These are phyloP conservation scores for Rallus crepitans DNA, from an alignment of 2,797 vertebrate genomes.

Conservation along the genomic window DNA sequence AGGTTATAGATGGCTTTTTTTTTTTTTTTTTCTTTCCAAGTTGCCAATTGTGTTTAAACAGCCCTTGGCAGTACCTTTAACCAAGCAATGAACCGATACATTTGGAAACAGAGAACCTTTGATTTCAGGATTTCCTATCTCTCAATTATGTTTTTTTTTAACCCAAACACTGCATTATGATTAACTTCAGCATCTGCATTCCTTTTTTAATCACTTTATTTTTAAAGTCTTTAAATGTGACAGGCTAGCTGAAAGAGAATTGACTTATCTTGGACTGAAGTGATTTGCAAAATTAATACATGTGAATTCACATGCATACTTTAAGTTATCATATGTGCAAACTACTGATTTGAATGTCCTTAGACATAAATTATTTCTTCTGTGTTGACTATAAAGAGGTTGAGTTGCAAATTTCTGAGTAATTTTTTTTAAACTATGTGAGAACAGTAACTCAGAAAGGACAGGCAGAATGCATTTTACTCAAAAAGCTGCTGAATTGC, in stretches of 20 bases:
- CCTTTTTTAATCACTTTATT: background rate
- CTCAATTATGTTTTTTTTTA: background rate
- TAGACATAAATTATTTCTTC: background rate
- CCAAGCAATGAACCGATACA: background rate
- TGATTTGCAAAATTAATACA: background rate
- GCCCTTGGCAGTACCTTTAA: background rate
- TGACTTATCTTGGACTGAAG: background rate
- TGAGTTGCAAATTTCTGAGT: background rate
- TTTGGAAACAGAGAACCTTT: constrained; percentile 25
- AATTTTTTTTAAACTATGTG: background rate
- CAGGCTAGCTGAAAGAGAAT: background rate
- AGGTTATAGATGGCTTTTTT: background rate
- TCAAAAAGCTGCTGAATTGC: background rate
- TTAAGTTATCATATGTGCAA: background rate
- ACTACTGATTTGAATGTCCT: background rate
- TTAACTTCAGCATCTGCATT: background rate
- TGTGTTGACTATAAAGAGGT: background rate
- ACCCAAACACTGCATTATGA: background rate
- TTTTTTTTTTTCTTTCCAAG: background rate
- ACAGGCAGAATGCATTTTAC: background rate
- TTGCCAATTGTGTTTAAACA: background rate
- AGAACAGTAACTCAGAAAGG: background rate
- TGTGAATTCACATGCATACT: background rate
- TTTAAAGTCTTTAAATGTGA: background rate
- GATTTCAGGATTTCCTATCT: background rate